phyloP scores from a whole-genome alignment of 2,888 invertebrate species.

The Diabrotica balteata region DNA sequence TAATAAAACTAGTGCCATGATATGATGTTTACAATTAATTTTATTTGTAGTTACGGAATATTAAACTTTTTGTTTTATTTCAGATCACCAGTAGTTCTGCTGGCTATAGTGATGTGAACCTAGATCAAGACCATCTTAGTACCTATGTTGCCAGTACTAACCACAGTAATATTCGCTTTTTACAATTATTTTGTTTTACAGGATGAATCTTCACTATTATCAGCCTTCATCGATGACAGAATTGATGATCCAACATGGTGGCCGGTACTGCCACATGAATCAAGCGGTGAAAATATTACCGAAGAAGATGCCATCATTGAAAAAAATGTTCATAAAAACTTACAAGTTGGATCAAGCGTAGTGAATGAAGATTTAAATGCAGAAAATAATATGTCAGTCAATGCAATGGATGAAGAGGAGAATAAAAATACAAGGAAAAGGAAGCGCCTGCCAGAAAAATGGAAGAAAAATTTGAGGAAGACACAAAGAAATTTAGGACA shows the following conservation, averaged over 20 bases:
- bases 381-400: too few species aligned
- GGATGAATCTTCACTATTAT: not conserved
- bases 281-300: too few species aligned
- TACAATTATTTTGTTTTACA: not conserved
- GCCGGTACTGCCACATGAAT: too few species aligned
- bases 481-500: too few species aligned
- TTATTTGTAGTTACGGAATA: too few species aligned
- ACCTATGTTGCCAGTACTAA: not conserved
- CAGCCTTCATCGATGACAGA: not conserved
- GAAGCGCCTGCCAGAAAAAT: not conserved
- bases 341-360: not conserved
- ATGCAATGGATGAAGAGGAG: not conserved
- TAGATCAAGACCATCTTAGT: not conserved
- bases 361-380: not conserved
- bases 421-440: constrained; percentile 1
- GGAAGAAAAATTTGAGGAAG: too few species aligned
- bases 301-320: not conserved
- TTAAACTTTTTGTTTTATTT: too few species aligned
- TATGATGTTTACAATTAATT: too few species aligned
- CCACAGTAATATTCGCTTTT: too few species aligned
- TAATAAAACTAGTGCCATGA: too few species aligned
- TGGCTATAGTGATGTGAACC: not conserved
- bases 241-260: constrained; percentile 1
- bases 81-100: not conserved
- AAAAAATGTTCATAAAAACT: not conserved